Evolutionary conservation across 2,113 vertebrate genomes (phyloP), one percentile per base, ranked within the genome.

Genomic region (Amphiprion ocellaris): DNA sequence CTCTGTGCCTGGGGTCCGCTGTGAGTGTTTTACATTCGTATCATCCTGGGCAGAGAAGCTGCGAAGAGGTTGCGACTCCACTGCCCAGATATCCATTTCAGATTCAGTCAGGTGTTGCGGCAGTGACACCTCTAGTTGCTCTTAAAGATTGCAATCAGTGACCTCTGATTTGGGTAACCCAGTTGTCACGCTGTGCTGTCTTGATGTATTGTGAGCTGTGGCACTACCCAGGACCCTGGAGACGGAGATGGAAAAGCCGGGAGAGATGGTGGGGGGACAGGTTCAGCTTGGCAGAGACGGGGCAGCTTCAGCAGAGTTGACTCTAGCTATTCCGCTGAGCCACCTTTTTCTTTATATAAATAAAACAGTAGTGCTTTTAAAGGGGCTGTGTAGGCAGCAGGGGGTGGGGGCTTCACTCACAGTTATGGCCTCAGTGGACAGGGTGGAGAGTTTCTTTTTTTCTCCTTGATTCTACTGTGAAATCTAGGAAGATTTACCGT

Each of bases 61-160:
- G 71, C 17, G 53, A 71, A 60, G 53, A 59, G 70, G 77, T 66
- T 81, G 81, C 73, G 9, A 73, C 81, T 74, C 72, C 63, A 17
- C 80, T 79, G 79, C 77, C 77, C 70, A 87, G 60, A 86, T 83
- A 87, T 89, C 78, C 85, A 90, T 92, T 87, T 89, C 84, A 78
- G 87, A 79, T 83, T 70, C 87, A 85, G 83, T 84, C 88, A 83
- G 89, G 86, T 91, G 89, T 86, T 77, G 59, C 71, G 2, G 73
- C 84, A 78, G 63, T 88, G 90, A 84, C 87, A 87, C 88, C 78
- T 90, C 83, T 74, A 92, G 85, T 89, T 91, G 88, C 86, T 92
- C 89, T 94, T 89, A 91, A 90, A 92, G 87, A 94, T 91, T 84
- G 82, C 79, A 91, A 91, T 92, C 90, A 88, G 77, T 91, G 93